Conservation (phyloP, 2,113 vertebrate genomes). For the Limnothrissa miodon region DNA sequence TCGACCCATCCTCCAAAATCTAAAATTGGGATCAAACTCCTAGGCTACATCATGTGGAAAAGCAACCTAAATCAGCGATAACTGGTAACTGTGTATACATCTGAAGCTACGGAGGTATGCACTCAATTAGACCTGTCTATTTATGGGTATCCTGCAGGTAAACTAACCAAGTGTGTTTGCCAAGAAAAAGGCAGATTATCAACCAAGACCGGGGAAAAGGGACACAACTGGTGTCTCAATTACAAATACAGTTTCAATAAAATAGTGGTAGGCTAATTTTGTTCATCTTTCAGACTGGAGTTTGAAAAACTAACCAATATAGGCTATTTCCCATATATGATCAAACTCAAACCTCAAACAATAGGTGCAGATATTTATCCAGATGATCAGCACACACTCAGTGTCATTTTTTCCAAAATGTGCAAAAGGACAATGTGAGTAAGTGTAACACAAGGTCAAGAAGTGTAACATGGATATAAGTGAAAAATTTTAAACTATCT, state of each 20-base stretch:
- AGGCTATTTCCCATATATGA: constrained; percentile 61
- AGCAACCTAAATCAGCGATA: background rate
- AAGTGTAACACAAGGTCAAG: too few species aligned
- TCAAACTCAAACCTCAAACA: too few species aligned
- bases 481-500: too few species aligned
- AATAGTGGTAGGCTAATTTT: background rate
- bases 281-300: constrained; percentile 32
- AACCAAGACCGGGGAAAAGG: background rate
- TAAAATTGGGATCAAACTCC: background rate
- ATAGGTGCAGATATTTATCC: too few species aligned
- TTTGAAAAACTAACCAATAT: constrained; percentile 39
- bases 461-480: too few species aligned
- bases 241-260: background rate
- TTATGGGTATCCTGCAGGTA: background rate
- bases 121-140: background rate
- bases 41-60: background rate
- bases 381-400: too few species aligned
- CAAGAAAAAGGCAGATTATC: background rate
- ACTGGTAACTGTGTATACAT: background rate
- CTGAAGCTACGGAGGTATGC: background rate
- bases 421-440: too few species aligned
- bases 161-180: background rate
- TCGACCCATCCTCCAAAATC: background rate
- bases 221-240: background rate
- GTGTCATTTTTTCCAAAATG: too few species aligned